A percentile compares a stretch with the other conserved stretches of the same genome.
Conservation (phyloP, 1,140 invertebrate species). For the Ctenoplectra terminalis region DNA sequence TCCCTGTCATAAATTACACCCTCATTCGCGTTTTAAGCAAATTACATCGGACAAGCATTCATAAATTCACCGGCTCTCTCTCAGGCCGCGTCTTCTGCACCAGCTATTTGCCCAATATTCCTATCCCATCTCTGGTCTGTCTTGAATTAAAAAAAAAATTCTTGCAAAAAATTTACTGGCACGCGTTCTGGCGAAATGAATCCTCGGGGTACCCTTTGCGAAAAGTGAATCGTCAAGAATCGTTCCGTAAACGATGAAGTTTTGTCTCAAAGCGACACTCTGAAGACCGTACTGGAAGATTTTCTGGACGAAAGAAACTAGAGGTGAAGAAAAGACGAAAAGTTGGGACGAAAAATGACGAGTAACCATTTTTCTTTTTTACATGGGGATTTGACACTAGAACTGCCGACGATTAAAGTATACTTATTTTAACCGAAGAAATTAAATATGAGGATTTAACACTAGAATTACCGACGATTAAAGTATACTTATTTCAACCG, state of each 20-base stretch:
- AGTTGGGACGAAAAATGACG: too few relatives aligned
- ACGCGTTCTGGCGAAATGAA: background rate
- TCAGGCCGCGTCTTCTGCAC: background rate
- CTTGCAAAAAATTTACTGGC: background rate
- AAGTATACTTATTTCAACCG: too few relatives aligned
- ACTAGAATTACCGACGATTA: too few relatives aligned
- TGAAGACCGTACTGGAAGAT: too few relatives aligned
- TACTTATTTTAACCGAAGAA: too few relatives aligned
- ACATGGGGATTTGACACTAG: too few relatives aligned
- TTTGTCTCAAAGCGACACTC: background rate
- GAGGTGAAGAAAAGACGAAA: too few relatives aligned
- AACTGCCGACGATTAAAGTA: too few relatives aligned
- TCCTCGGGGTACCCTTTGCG: background rate
- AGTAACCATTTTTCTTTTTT: too few relatives aligned
- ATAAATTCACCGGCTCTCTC: constrained; percentile 7
- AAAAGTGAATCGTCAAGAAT: too few relatives aligned
- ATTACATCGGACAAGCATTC: constrained; percentile 3
- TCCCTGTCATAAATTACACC: background rate
- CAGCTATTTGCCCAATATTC: background rate
- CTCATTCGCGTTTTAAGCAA: constrained; percentile 13
- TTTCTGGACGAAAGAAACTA: too few relatives aligned
- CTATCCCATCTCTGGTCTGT: background rate
- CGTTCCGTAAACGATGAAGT: background rate
- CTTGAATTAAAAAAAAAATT: constrained; percentile 13
- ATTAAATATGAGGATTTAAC: too few relatives aligned